A percentile compares a stretch with the other conserved stretches of the same genome.
phyloP scores from a whole-genome alignment of 1,140 invertebrate genomes.

The Philotrypesis tridentata region DNA sequence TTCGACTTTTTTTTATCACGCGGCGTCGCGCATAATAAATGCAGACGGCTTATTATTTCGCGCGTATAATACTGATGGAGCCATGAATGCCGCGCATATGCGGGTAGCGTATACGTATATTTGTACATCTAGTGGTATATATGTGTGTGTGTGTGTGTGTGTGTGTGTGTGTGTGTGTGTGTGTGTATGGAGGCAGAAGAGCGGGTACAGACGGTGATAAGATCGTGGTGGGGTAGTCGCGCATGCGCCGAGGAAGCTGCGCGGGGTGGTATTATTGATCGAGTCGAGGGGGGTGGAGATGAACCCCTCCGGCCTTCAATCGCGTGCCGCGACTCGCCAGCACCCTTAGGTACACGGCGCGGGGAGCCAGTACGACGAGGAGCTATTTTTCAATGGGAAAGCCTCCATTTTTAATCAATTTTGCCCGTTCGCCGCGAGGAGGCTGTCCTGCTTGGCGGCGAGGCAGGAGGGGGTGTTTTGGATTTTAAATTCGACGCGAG shows the following conservation, averaged over 20 bases:
- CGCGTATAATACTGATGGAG: conserved; percentile 73
- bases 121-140: too few relatives aligned
- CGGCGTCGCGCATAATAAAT: conserved; percentile 64
- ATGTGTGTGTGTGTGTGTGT: neutral
- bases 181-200: conserved; percentile 44
- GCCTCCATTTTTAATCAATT: conserved; percentile 37
- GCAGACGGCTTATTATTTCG: conserved; percentile 72
- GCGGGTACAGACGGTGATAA: neutral
- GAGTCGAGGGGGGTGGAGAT: conserved; percentile 60
- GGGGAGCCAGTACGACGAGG: neutral
- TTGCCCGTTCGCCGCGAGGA: neutral
- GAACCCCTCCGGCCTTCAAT: conserved; percentile 31
- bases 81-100: conserved; percentile 67
- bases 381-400: conserved; percentile 37
- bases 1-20: conserved; percentile 29
- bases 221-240: conserved; percentile 5
- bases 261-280: conserved; percentile 73
- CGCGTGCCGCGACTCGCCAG: conserved; percentile 17
- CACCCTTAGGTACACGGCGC: neutral
- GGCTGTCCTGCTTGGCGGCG: too few relatives aligned
- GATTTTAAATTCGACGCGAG: too few relatives aligned
- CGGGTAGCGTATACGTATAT: too few relatives aligned
- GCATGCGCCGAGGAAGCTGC: conserved; percentile 64
- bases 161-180: neutral
- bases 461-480: too few relatives aligned